Conservation (phyloP, 2,888 invertebrate genomes). For the Plemyria rubiginata region DNA sequence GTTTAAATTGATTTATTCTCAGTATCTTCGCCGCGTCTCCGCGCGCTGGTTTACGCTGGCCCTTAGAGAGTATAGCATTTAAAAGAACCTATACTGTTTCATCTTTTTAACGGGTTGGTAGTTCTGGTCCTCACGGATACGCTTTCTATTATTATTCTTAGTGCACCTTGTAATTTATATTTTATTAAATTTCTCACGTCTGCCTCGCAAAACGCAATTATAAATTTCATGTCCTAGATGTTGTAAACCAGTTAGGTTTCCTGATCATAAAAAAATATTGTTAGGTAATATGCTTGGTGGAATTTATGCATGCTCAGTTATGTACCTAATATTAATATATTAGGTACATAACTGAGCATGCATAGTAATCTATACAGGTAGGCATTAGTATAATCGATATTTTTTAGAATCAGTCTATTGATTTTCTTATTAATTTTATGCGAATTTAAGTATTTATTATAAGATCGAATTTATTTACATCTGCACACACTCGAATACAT, state of each 20-base stretch:
- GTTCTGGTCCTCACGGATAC: not conserved
- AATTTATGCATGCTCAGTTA: not conserved
- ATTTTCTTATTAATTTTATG: too few species aligned
- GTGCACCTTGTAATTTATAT: not conserved
- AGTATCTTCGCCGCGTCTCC: too few species aligned
- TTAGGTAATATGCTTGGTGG: not conserved
- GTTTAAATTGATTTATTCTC: too few species aligned
- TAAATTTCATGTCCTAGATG: conserved; percentile 21
- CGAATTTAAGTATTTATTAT: too few species aligned
- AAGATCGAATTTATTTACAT: not conserved
- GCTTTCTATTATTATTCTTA: not conserved
- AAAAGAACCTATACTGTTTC: too few species aligned
- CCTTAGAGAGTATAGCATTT: too few species aligned
- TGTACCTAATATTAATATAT: not conserved
- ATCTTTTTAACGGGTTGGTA: too few species aligned
- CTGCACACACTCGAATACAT: not conserved
- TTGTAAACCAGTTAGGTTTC: conserved; percentile 7
- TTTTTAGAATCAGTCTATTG: not conserved
- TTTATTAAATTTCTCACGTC: conserved; percentile 17
- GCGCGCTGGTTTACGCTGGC: too few species aligned
- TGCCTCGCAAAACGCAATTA: conserved; percentile 11
- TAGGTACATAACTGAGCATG: too few species aligned
- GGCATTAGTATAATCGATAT: conserved; percentile 1
- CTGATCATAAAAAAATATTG: conserved; percentile 13
- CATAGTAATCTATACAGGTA: too few species aligned